These are phyloP conservation scores for Nothoprocta perdicaria DNA, from an alignment of 2,113 vertebrate species.

Conservation along the genomic window DNA sequence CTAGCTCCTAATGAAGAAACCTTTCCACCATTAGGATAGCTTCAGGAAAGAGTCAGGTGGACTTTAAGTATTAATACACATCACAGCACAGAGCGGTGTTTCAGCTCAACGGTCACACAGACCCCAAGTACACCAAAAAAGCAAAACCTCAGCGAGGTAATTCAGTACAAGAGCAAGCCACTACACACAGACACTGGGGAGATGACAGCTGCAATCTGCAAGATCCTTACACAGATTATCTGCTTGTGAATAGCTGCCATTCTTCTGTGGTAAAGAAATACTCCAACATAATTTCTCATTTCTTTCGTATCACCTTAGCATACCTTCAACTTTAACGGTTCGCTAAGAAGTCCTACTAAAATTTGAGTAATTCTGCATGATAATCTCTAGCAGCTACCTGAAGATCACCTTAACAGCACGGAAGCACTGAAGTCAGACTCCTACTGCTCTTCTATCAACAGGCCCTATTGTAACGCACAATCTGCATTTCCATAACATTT, in stretches of 20 bases:
- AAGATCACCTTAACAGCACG: background rate
- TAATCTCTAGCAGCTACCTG: background rate
- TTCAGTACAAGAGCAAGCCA: slow-evolving; percentile 3
- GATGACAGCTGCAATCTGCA: background rate
- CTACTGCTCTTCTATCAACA: background rate
- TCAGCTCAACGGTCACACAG: background rate
- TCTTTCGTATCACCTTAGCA: background rate
- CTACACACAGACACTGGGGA: background rate
- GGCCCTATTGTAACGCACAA: background rate
- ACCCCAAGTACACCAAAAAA: background rate
- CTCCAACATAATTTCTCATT: background rate
- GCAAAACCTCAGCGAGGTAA: background rate
- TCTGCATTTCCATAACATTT: background rate
- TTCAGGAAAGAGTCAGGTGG: background rate
- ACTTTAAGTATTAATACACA: slow-evolving; percentile 29
- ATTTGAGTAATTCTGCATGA: background rate
- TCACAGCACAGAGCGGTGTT: background rate
- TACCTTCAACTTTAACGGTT: background rate
- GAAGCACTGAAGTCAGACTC: background rate
- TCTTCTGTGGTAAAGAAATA: slow-evolving; percentile 4
- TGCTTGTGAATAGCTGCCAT: background rate
- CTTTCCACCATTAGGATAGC: background rate
- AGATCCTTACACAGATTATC: background rate
- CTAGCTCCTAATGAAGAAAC: background rate
- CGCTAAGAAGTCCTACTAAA: background rate